Percentiles rank a stretch among this genome's conserved stretches.
Conservation (phyloP, 2,113 vertebrate genomes). For the Prochilodus magdalenae region DNA sequence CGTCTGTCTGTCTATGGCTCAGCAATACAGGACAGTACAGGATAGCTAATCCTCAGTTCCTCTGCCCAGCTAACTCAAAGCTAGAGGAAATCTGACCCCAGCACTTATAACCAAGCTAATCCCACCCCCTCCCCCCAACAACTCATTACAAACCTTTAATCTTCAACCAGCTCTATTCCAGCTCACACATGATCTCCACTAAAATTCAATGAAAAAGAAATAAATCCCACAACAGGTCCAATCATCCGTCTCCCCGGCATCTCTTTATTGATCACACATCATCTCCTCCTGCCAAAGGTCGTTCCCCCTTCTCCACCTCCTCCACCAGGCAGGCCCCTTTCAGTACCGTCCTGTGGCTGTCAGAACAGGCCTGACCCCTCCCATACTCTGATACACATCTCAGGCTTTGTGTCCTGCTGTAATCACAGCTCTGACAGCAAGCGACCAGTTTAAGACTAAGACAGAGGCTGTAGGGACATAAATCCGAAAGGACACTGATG, state of each 20-base stretch:
- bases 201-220: slow-evolving; percentile 10
- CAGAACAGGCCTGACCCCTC: neutral
- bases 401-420: slow-evolving; percentile 4
- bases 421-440: slow-evolving; percentile 5
- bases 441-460: slow-evolving; percentile 17
- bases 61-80: slow-evolving; percentile 21
- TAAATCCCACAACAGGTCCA: slow-evolving; percentile 29
- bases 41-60: slow-evolving; percentile 26
- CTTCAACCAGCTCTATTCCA: slow-evolving; percentile 38
- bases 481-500: slow-evolving; percentile 36
- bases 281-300: slow-evolving; percentile 38
- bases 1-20: slow-evolving; percentile 23
- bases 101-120: slow-evolving; percentile 39
- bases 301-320: neutral
- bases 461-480: neutral
- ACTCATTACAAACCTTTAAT: slow-evolving; percentile 39
- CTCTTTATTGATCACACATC: slow-evolving; percentile 24
- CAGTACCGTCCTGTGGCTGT: neutral
- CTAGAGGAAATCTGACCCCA: slow-evolving; percentile 32
- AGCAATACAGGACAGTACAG: slow-evolving; percentile 34
- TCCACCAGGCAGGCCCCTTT: slow-evolving; percentile 13
- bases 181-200: slow-evolving; percentile 32
- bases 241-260: slow-evolving; percentile 2
- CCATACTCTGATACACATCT: slow-evolving; percentile 11
- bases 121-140: too few species aligned